Evolutionary conservation across 2,888 invertebrate genomes (phyloP), one percentile per base, ranked within the genome.

Genomic region (Rutpela maculata): DNA sequence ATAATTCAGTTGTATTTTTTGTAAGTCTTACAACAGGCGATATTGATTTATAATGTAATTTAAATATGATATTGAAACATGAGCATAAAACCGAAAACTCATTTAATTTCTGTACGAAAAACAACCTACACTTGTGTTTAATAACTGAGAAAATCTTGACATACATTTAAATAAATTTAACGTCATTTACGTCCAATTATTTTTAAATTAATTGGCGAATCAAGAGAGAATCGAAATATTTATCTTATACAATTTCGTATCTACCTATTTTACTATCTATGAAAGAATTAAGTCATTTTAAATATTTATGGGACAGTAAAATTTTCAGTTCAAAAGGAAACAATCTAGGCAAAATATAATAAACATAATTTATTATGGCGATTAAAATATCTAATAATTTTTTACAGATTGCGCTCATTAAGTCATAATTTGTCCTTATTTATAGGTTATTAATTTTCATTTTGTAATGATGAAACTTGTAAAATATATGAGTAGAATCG

Each of bases 331-430:
- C n/a, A 50, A 50, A n/a, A 4, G 50, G 15, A n/a, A 50, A 15
- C n/a, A 50, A 17, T 50, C 1, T 6, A 5, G 4, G 15, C n/a
- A 50, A 15, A n/a, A 50, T 50, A 50, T 50, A n/a, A 50, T n/a
- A 18, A 63, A 63, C 3, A 10, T 6, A 31, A 63, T 35, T 63
- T 63, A 35, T 63, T 63, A 63, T 3, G 17, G 17, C 15, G n/a
- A 26, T 26, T 63, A 38, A 65, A 65, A 65, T 43, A 65, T 19
- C 65, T 65, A 65, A 65, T 43, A 43, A 43, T 18, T 12, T 35
- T 38, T 38, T 65, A 43, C 35, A 38, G 43, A 65, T 65, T 65
- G 19, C 1, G 15, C 43, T 43, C 65, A 65, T 65, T 65, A 65
- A 43, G 43, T 65, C 43, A 43, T 65, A 65, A 19, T 43, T 43